Conservation (phyloP, 2,888 invertebrate species). For the Drosophila emarginata region DNA sequence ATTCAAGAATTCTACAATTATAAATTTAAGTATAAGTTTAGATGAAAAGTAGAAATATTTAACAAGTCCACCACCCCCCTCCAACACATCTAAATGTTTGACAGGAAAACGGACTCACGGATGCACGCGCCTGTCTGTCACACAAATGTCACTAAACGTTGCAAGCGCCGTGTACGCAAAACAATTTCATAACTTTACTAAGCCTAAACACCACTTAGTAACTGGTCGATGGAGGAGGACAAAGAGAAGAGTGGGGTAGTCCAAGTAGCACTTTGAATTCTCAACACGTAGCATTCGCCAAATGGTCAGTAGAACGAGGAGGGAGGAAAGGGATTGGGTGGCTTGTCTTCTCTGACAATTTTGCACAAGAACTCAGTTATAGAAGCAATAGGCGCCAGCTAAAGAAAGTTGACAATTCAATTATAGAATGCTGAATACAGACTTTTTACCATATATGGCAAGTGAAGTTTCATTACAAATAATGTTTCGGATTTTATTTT, state of each 20-base stretch:
- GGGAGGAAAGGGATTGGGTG: conserved; percentile 15
- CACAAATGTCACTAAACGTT: conserved; percentile 75
- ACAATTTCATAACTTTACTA: conserved; percentile 76
- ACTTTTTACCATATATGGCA: too few species aligned
- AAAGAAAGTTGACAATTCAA: conserved; percentile 63
- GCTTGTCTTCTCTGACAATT: too few species aligned
- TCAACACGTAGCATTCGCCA: conserved; percentile 49
- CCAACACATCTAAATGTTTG: conserved; percentile 33
- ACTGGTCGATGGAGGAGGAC: conserved; percentile 2
- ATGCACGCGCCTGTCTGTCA: conserved; percentile 73
- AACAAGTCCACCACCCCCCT: not conserved
- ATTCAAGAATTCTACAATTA: too few species aligned
- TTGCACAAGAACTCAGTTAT: not conserved
- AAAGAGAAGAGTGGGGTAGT: conserved; percentile 13
- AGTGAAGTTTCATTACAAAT: too few species aligned
- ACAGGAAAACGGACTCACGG: conserved; percentile 64
- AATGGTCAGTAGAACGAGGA: conserved; percentile 47
- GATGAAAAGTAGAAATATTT: not conserved
- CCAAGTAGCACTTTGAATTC: conserved; percentile 46
- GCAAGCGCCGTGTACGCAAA: conserved; percentile 66
- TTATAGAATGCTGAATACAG: conserved; percentile 44
- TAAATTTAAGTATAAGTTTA: too few species aligned
- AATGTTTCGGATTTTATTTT: too few species aligned
- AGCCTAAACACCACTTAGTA: conserved; percentile 17
- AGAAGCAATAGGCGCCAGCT: conserved; percentile 58